Conservation (phyloP, 2,888 invertebrate species). For the Stenotaenia linearis region DNA sequence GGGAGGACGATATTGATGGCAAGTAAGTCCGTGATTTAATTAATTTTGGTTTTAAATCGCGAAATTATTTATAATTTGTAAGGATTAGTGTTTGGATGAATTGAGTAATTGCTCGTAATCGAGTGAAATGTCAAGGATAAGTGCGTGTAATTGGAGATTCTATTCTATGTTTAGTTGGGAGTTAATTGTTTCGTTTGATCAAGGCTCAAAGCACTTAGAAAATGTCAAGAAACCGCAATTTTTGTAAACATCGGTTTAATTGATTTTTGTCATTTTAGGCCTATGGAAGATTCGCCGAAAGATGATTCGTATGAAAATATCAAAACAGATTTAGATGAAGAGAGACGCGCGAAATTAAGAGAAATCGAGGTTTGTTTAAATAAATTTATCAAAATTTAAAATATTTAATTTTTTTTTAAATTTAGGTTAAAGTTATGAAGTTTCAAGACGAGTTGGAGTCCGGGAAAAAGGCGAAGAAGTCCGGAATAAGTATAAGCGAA, state of each 20-base stretch:
- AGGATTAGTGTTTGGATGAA: neutral
- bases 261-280: slow-evolving; percentile 35
- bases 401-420: slow-evolving; percentile 33
- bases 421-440: slow-evolving; percentile 73
- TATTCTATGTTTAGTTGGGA: neutral
- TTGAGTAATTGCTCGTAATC: neutral
- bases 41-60: neutral
- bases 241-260: neutral
- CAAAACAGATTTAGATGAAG: slow-evolving; percentile 38
- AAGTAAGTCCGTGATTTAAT: slow-evolving; percentile 35
- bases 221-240: neutral
- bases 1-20: slow-evolving; percentile 58
- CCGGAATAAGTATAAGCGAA: slow-evolving; percentile 67
- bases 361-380: slow-evolving; percentile 69
- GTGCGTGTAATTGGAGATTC: neutral
- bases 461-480: slow-evolving; percentile 65
- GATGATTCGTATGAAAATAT: slow-evolving; percentile 36
- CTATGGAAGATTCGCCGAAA: slow-evolving; percentile 39
- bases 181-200: neutral
- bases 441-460: slow-evolving; percentile 94
- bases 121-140: neutral
- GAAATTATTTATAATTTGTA: neutral
- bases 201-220: slow-evolving; percentile 31
- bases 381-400: neutral
- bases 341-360: slow-evolving; percentile 51